Base-by-base conservation (phyloP, 2,888 invertebrate species). In the Abrostola triplasia region DNA sequence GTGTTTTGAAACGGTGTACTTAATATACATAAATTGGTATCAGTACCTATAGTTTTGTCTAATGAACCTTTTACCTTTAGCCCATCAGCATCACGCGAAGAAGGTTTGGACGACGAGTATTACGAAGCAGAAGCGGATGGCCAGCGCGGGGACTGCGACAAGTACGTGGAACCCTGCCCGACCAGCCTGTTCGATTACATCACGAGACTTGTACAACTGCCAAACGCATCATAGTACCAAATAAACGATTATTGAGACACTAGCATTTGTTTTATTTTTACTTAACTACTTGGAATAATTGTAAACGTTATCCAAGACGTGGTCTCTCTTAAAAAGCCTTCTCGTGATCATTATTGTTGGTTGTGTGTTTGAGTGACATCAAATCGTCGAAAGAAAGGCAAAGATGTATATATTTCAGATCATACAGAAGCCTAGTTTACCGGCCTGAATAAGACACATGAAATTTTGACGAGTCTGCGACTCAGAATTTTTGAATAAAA, bases 141-240 rank as follows among this genome's bases (percentile, higher is more conserved):
- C 10, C 90, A 89, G 54, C 88, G 87, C 59, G 94, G 95, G 0
- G 92, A 94, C 85, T 96, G 96, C 73, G 92, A 93, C 74, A 90
- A 92, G 74, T 96, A 96, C 83, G 79, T 93, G 36, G 92, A 95
- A 60, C 84, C 88, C 60, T 96, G 96, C 79, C 95, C 95, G 10
- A 88, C 95, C 83, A 96, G 96, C 84, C 87, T 96, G 60, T 95
- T 96, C 71, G 96, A 96, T 85, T 85, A 96, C 73, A 95, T 96
- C 81, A 94, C 94, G 0, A 74, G 88, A 59, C 84, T 94, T 0
- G 92, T 92, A n/a, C 92, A 94, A 56, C 84, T 88, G 59, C 82
- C 76, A 13, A 85, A 73, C 40, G 62, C 62, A 6, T 41, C 58
- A 58, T 63, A 65, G 36, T 55, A 62, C 6, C 24, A 9, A 47